phyloP scores from a whole-genome alignment of 2,797 vertebrate species.

The Smutsia temminckii region DNA sequence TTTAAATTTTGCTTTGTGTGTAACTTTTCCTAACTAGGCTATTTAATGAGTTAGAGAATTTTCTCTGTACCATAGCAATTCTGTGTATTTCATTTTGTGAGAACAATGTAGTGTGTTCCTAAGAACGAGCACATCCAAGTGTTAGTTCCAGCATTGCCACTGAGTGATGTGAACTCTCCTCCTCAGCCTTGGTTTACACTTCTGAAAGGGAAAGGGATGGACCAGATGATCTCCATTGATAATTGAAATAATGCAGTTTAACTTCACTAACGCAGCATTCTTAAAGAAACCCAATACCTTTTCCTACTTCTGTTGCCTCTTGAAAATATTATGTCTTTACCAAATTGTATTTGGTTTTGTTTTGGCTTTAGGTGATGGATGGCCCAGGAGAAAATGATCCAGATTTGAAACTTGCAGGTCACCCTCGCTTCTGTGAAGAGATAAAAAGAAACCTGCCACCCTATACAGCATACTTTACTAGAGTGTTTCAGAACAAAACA shows the following conservation, averaged over 20 bases:
- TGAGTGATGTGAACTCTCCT: not conserved
- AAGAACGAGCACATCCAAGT: not conserved
- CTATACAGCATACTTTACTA: slow-evolving; percentile 89
- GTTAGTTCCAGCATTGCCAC: not conserved
- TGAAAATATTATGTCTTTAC: not conserved
- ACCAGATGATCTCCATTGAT: not conserved
- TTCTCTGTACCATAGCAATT: not conserved
- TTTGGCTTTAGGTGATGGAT: slow-evolving; percentile 91
- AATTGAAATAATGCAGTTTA: not conserved
- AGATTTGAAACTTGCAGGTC: slow-evolving; percentile 88
- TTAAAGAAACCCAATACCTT: not conserved
- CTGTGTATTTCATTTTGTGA: not conserved
- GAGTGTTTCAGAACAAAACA: slow-evolving; percentile 96
- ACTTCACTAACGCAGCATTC: not conserved
- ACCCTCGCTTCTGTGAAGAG: slow-evolving; percentile 95
- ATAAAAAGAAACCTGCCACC: slow-evolving; percentile 88
- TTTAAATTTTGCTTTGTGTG: not conserved
- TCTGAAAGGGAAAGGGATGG: not conserved
- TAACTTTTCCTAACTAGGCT: not conserved
- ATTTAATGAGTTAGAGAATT: not conserved
- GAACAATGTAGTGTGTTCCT: not conserved
- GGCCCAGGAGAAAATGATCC: slow-evolving; percentile 92
- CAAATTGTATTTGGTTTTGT: not conserved
- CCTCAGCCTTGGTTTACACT: not conserved
- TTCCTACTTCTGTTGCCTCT: slow-evolving; percentile 52